Evolutionary conservation across 92 coral and sea anemone genomes (phyloP).

Genomic region (Galaxea fascicularis): DNA sequence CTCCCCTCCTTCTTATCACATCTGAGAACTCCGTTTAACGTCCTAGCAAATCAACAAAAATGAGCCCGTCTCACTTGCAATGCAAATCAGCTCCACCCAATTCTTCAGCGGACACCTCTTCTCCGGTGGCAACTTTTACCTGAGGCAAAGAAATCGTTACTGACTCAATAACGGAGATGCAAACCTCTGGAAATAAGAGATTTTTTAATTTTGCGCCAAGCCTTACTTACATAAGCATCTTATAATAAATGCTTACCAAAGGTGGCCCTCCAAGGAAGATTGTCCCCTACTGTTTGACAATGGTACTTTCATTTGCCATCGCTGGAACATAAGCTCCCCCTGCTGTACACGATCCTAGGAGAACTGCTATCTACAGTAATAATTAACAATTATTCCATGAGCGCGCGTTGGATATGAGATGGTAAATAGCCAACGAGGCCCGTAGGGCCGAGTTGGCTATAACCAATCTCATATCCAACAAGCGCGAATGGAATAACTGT

Average conservation of each 20-base stretch:
- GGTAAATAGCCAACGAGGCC: no score
- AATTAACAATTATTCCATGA: no score
- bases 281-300: constrained; percentile 90
- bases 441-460: no score
- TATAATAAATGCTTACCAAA: constrained; percentile 75
- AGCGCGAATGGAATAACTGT: no score
- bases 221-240: no score
- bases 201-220: no score
- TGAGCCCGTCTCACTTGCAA: constrained; percentile 79
- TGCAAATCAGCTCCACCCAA: constrained; percentile 98
- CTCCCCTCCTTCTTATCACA: no score
- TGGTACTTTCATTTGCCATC: constrained; percentile 94
- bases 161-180: background rate
- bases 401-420: no score
- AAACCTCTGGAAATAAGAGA: background rate
- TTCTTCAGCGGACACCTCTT: constrained; percentile 92
- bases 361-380: constrained; percentile 80
- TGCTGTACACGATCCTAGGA: constrained; percentile 93
- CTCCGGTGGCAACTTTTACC: constrained; percentile 97
- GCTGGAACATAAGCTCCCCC: constrained; percentile 98
- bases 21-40: background rate
- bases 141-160: background rate
- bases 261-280: constrained; percentile 98
- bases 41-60: background rate
- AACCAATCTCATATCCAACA: no score